These are phyloP conservation scores for Papilio xuthus DNA, from an alignment of 1,140 invertebrate genomes.

Conservation along the genomic window DNA sequence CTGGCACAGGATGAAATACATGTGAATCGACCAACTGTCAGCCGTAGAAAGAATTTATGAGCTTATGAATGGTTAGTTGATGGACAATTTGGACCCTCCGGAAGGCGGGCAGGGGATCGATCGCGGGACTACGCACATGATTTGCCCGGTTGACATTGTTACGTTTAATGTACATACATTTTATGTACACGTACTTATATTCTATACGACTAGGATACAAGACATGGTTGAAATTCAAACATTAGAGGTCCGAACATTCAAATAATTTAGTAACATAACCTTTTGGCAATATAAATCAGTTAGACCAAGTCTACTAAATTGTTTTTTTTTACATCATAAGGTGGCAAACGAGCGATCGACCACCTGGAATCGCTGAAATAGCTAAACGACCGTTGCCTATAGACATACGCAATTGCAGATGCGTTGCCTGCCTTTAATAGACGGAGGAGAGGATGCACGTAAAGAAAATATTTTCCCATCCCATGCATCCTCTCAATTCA, in stretches of 20 bases:
- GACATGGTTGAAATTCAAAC: not conserved
- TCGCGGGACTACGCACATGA: conserved; percentile 65
- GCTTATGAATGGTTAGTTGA: conserved; percentile 42
- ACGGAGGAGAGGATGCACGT: no score
- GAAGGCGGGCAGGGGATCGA: conserved; percentile 47
- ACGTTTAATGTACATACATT: conserved; percentile 33
- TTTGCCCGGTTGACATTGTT: conserved; percentile 62
- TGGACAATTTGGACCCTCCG: conserved; percentile 55
- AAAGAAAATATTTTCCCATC: no score
- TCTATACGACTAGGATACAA: not conserved
- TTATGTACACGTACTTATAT: not conserved
- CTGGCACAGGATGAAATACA: conserved; percentile 59
- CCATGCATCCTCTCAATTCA: no score
- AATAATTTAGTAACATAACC: not conserved
- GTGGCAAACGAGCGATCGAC: no score
- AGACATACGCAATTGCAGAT: no score
- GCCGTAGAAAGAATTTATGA: conserved; percentile 66
- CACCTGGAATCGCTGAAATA: no score
- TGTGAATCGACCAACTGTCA: conserved; percentile 62
- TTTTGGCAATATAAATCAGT: no score
- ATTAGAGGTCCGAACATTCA: not conserved
- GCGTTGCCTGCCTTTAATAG: no score
- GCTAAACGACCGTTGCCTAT: no score
- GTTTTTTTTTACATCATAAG: no score
- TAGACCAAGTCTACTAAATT: no score